Conservation (phyloP, 2,113 vertebrate genomes). For the Pseudorasbora parva region DNA sequence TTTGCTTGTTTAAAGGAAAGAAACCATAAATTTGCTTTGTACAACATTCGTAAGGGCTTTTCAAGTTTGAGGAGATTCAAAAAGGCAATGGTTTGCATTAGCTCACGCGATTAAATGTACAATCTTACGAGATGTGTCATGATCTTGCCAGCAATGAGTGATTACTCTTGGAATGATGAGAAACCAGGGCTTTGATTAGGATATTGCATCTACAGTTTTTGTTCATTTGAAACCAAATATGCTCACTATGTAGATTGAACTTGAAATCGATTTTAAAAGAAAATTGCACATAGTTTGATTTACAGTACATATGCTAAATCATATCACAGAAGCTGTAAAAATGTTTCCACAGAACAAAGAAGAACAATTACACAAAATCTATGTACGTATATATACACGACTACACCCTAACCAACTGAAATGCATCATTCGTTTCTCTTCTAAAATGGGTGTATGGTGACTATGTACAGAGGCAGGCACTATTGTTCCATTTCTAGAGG, state of each 20-base stretch:
- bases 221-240: neutral
- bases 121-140: neutral
- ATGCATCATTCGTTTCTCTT: constrained; percentile 37
- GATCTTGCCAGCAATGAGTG: neutral
- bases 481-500: constrained; percentile 37
- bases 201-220: neutral
- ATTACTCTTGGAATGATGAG: constrained; percentile 15
- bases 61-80: constrained; percentile 20
- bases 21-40: constrained; percentile 19
- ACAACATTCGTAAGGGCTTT: constrained; percentile 22
- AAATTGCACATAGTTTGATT: constrained; percentile 31
- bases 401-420: constrained; percentile 61
- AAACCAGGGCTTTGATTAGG: neutral
- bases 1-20: neutral
- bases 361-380: constrained; percentile 67
- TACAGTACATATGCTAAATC: constrained; percentile 57
- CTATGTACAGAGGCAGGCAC: constrained; percentile 57
- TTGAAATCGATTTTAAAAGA: too few relatives aligned
- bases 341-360: constrained; percentile 44
- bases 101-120: constrained; percentile 21
- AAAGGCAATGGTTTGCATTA: constrained; percentile 29
- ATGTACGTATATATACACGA: constrained; percentile 59
- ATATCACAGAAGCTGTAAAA: constrained; percentile 54
- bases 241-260: too few relatives aligned
- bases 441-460: constrained; percentile 45